phyloP scores from a whole-genome alignment of 64 coral and sea anemone species.

The Trachythela sp. region DNA sequence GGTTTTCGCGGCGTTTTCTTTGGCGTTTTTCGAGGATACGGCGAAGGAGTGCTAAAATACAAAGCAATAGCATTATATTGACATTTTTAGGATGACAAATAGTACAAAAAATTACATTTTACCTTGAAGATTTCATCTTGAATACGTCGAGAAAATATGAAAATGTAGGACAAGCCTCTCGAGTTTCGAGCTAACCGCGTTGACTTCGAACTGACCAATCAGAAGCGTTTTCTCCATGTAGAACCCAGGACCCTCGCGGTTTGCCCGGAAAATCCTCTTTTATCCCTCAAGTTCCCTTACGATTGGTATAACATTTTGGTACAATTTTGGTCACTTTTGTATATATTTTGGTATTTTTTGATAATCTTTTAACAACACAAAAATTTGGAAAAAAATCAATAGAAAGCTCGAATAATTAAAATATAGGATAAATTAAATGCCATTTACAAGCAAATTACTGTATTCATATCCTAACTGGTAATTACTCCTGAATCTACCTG shows the following conservation, averaged over 20 bases:
- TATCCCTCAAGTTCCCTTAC: no score
- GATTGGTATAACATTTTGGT: no score
- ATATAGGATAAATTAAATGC: no score
- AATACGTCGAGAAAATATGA: neutral
- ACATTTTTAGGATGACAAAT: neutral
- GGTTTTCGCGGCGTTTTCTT: neutral
- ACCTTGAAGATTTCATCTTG: neutral
- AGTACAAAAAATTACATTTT: neutral
- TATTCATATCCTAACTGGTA: no score
- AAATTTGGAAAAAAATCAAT: no score
- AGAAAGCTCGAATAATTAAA: no score
- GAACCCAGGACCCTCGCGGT: neutral
- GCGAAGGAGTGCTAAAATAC: neutral
- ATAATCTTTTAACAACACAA: no score
- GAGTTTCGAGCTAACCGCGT: neutral
- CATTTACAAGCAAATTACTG: no score
- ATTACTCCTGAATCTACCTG: no score
- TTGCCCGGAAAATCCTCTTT: no score
- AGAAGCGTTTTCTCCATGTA: neutral
- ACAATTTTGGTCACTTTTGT: no score
- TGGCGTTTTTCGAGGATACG: neutral
- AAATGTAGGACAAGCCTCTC: neutral
- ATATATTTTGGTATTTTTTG: no score
- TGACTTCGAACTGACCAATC: neutral
- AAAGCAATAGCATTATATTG: neutral